Evolutionary conservation across 2,888 invertebrate species (phyloP).

Genomic region (Erynnis tages): DNA sequence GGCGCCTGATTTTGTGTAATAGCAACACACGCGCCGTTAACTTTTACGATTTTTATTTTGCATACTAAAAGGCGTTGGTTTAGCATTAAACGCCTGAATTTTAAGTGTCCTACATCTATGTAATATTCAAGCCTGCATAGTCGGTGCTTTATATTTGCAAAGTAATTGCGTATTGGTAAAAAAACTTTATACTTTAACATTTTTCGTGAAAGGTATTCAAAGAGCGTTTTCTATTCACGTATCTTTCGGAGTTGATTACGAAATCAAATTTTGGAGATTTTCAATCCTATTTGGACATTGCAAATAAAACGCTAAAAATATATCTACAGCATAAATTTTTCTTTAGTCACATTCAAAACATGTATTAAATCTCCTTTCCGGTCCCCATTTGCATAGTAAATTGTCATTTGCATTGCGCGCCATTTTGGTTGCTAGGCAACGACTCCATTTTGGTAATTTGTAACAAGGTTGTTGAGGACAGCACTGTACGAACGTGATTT

Average conservation of each 20-base stretch:
- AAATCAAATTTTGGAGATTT: slow-evolving; percentile 1
- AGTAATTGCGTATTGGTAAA: slow-evolving; percentile 4
- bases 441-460: slow-evolving; percentile 14
- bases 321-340: background rate
- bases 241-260: background rate
- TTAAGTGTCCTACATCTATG: slow-evolving; percentile 1
- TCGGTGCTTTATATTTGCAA: background rate
- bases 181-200: slow-evolving; percentile 5
- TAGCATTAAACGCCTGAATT: slow-evolving; percentile 14
- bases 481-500: slow-evolving; percentile 1
- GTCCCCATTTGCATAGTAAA: slow-evolving; percentile 12
- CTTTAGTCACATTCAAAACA: background rate
- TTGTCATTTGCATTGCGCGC: background rate
- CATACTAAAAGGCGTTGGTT: slow-evolving; percentile 25
- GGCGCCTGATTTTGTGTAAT: slow-evolving; percentile 11
- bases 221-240: background rate
- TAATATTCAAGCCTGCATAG: slow-evolving; percentile 1
- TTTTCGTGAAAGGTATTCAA: background rate
- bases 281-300: slow-evolving; percentile 4
- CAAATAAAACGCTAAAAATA: too few relatives aligned
- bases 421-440: slow-evolving; percentile 11
- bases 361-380: background rate
- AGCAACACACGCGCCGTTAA: slow-evolving; percentile 25
- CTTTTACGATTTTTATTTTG: slow-evolving; percentile 34
- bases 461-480: background rate